A percentile compares a stretch with the other conserved stretches of the same genome.
Evolutionary conservation across 2,113 vertebrate species (phyloP).

Genomic region (Brachionichthys hirsutus): DNA sequence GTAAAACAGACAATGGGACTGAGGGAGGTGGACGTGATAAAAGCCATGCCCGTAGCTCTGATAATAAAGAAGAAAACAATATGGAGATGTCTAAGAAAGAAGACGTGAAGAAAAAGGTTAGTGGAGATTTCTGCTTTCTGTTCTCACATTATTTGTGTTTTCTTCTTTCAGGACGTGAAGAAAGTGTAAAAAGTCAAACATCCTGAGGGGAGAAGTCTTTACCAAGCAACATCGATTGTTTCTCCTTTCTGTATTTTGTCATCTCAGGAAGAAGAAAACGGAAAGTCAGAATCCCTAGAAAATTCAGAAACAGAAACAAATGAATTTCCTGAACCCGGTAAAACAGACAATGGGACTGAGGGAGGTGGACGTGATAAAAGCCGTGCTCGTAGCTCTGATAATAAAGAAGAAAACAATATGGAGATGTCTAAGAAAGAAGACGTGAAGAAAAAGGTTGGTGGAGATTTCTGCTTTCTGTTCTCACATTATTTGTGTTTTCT

Average conservation of each 20-base stretch:
- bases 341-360: neutral
- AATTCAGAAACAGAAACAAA: constrained; percentile 25
- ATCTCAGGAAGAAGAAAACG: constrained; percentile 46
- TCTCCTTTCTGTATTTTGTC: neutral
- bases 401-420: constrained; percentile 26
- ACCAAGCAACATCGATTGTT: neutral
- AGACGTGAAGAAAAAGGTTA: constrained; percentile 56
- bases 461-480: neutral
- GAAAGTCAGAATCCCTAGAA: constrained; percentile 40
- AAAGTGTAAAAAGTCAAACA: too few relatives aligned
- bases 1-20: neutral
- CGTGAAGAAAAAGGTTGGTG: constrained; percentile 56
- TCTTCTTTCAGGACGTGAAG: neutral
- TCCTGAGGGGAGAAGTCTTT: too few relatives aligned
- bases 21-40: constrained; percentile 5
- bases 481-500: neutral
- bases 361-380: constrained; percentile 2
- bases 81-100: constrained; percentile 10
- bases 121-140: constrained; percentile 1
- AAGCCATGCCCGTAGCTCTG: constrained; percentile 3
- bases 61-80: constrained; percentile 30
- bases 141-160: neutral
- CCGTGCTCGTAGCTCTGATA: constrained; percentile 10
- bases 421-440: constrained; percentile 16
- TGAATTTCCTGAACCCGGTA: neutral